These are phyloP conservation scores for Blera fallax DNA, from an alignment of 2,888 invertebrate genomes.

Conservation along the genomic window DNA sequence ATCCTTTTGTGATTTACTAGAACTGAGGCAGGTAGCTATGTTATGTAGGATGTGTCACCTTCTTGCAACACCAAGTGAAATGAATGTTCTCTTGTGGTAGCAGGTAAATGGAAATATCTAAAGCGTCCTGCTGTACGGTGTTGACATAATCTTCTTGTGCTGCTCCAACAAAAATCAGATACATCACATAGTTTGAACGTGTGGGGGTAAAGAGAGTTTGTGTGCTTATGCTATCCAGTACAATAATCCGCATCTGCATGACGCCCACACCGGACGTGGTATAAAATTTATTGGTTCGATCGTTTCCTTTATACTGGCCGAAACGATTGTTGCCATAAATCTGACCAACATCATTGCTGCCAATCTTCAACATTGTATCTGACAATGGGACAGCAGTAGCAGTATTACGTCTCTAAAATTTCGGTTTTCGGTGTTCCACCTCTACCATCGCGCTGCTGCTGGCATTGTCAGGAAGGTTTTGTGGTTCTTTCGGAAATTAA, in stretches of 20 bases:
- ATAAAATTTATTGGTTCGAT: constrained; percentile 62
- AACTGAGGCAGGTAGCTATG: background rate
- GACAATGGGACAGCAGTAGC: constrained; percentile 18
- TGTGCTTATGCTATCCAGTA: constrained; percentile 16
- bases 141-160: constrained; percentile 45
- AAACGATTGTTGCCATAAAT: constrained; percentile 55
- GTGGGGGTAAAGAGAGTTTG: background rate
- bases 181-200: background rate
- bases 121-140: background rate
- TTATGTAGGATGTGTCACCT: constrained; percentile 4
- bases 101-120: constrained; percentile 2
- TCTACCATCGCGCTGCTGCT: background rate
- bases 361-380: constrained; percentile 13
- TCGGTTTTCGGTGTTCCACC: background rate
- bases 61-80: constrained; percentile 2
- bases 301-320: constrained; percentile 26
- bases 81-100: background rate
- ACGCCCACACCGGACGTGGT: constrained; percentile 19
- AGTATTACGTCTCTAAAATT: background rate
- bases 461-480: constrained; percentile 30
- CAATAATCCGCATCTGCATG: constrained; percentile 51
- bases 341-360: constrained; percentile 42
- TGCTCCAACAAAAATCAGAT: constrained; percentile 23
- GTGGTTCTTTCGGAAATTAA: constrained; percentile 67
- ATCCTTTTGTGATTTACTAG: constrained; percentile 17